Evolutionary conservation across 2,113 vertebrate species (phyloP).

Genomic region (Periophthalmodon schlosseri): DNA sequence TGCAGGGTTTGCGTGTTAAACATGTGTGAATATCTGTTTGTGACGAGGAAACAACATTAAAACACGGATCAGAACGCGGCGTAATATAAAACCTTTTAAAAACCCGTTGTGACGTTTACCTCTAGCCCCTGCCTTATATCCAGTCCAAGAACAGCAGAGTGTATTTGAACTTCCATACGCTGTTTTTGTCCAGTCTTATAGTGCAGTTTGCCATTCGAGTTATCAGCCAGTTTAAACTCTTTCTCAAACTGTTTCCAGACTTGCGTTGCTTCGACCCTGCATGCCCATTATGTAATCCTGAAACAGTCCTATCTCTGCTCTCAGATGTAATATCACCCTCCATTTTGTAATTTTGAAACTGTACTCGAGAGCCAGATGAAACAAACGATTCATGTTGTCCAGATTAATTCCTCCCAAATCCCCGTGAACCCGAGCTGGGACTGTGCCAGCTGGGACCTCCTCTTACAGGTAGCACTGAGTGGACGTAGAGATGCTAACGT

Average conservation of each 20-base stretch:
- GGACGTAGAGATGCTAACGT: slow-evolving; percentile 14
- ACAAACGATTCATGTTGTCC: slow-evolving; percentile 36
- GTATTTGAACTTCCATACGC: slow-evolving; percentile 59
- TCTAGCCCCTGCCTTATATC: slow-evolving; percentile 59
- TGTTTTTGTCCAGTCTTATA: slow-evolving; percentile 17
- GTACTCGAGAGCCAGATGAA: slow-evolving; percentile 73
- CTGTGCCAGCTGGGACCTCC: slow-evolving; percentile 40
- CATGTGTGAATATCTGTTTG: too few relatives aligned
- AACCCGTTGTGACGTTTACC: slow-evolving; percentile 31
- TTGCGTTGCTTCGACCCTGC: slow-evolving; percentile 52
- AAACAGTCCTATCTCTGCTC: slow-evolving; percentile 54
- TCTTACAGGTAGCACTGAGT: slow-evolving; percentile 34
- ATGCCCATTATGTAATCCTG: slow-evolving; percentile 66
- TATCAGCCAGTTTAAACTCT: slow-evolving; percentile 37
- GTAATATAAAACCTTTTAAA: neutral
- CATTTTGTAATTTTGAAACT: slow-evolving; percentile 61
- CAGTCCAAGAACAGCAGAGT: slow-evolving; percentile 56
- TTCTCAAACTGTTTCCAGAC: slow-evolving; percentile 46
- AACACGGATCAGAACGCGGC: too few relatives aligned
- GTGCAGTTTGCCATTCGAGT: too few relatives aligned
- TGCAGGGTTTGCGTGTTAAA: too few relatives aligned
- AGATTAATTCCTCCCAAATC: slow-evolving; percentile 4
- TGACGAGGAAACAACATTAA: too few relatives aligned
- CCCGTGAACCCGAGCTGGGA: slow-evolving; percentile 30
- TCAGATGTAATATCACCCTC: slow-evolving; percentile 61